These are phyloP conservation scores for Hypocryptadius cinnamomeus DNA, from an alignment of 2,113 vertebrate species.

Conservation along the genomic window DNA sequence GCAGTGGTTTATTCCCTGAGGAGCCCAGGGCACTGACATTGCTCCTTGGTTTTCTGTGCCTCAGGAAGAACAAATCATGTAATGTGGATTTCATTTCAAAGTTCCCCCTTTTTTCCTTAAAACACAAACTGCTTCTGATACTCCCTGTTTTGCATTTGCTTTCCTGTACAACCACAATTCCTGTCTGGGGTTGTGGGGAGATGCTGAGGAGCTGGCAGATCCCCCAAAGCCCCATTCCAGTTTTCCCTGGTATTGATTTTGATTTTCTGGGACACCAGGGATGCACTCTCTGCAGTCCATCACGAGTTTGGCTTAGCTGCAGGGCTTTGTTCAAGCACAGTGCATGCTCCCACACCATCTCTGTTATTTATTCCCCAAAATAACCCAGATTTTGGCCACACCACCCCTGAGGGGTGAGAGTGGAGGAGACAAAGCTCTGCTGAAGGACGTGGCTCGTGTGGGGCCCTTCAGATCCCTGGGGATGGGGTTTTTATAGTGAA, in stretches of 20 bases:
- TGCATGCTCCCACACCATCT: not conserved
- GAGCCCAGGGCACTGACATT: not conserved
- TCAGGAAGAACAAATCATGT: constrained; percentile 34
- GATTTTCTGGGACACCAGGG: not conserved
- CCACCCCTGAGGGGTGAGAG: not conserved
- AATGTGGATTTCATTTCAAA: not conserved
- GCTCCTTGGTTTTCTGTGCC: not conserved
- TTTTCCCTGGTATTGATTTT: not conserved
- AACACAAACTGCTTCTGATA: not conserved
- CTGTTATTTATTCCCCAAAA: not conserved
- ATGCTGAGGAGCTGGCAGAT: not conserved
- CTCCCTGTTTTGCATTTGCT: not conserved
- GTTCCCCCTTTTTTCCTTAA: not conserved
- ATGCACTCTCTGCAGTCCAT: not conserved
- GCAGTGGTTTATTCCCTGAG: constrained; percentile 22
- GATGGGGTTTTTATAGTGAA: not conserved
- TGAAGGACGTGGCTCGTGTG: not conserved
- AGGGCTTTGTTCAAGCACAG: not conserved
- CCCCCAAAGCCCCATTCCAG: not conserved
- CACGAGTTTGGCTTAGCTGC: not conserved
- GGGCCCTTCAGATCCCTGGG: not conserved
- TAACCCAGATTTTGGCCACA: not conserved
- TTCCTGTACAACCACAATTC: not conserved
- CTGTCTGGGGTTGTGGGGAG: rapidly evolving
- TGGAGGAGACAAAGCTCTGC: not conserved